Conservation (phyloP, 1,140 invertebrate genomes). For the Xylocopa sonorina region DNA sequence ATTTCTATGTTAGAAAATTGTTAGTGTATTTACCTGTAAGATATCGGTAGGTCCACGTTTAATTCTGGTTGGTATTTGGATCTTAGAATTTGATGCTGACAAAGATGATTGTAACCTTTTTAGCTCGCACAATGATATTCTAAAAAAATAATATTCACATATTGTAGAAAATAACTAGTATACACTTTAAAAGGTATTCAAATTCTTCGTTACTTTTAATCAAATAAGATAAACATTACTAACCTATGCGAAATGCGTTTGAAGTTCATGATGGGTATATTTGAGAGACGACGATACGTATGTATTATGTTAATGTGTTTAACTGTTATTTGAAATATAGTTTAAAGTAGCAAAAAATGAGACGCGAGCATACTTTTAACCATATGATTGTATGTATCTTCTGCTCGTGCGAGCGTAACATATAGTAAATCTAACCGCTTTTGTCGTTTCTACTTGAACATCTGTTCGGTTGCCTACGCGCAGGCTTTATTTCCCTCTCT, state of each 20-base stretch:
- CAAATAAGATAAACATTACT: background rate
- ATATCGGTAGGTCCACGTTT: slow-evolving; percentile 91
- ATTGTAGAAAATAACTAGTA: no score
- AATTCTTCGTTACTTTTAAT: background rate
- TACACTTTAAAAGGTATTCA: slow-evolving; percentile 13
- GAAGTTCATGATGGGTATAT: slow-evolving; percentile 46
- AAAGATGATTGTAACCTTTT: slow-evolving; percentile 54
- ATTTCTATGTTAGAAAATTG: slow-evolving; percentile 5
- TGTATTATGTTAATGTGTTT: background rate
- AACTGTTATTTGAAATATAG: background rate
- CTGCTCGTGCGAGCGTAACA: background rate
- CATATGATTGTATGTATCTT: slow-evolving; percentile 3
- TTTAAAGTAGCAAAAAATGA: background rate
- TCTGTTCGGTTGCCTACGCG: slow-evolving; percentile 41
- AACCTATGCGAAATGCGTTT: slow-evolving; percentile 37
- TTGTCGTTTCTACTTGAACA: slow-evolving; percentile 24
- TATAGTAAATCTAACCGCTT: background rate
- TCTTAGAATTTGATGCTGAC: slow-evolving; percentile 63
- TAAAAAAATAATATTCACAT: slow-evolving; percentile 18
- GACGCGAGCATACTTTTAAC: background rate
- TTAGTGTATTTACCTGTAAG: slow-evolving; percentile 80
- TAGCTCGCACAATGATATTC: slow-evolving; percentile 30
- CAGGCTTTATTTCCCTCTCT: slow-evolving; percentile 25
- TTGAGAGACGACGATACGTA: background rate
- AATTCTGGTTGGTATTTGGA: slow-evolving; percentile 87